These are phyloP conservation scores for Phalacrocorax carbo DNA, from an alignment of 2,113 vertebrate species.

Conservation along the genomic window DNA sequence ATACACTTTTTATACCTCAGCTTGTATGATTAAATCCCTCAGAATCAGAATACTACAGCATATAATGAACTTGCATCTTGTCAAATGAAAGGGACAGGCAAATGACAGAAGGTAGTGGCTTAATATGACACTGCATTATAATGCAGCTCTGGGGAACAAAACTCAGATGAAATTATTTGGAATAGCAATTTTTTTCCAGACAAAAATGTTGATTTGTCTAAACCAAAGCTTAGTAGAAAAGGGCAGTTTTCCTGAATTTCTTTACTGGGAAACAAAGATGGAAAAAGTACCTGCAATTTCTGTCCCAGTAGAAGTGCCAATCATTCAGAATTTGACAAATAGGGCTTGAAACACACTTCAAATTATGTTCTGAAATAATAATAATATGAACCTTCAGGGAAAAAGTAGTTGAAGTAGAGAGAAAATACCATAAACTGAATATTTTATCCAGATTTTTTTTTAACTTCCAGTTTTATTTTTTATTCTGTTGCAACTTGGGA, in stretches of 20 bases:
- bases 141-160: slow-evolving; percentile 3
- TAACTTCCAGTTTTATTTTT: background rate
- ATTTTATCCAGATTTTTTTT: background rate
- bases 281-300: background rate
- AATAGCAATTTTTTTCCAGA: background rate
- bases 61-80: slow-evolving; percentile 31
- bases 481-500: background rate
- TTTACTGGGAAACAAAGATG: background rate
- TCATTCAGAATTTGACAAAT: background rate
- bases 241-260: background rate
- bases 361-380: background rate
- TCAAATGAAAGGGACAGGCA: slow-evolving; percentile 38
- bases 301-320: background rate
- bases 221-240: background rate
- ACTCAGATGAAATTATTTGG: slow-evolving; percentile 15
- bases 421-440: background rate
- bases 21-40: background rate
- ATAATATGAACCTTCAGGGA: background rate
- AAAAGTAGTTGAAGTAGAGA: background rate
- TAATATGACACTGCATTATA: slow-evolving; percentile 14
- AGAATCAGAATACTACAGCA: background rate
- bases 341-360: background rate
- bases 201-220: background rate
- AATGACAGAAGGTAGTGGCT: slow-evolving; percentile 53
- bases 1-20: background rate